Base-by-base conservation (phyloP, 1,140 invertebrate genomes). In the Plodia interpunctella region DNA sequence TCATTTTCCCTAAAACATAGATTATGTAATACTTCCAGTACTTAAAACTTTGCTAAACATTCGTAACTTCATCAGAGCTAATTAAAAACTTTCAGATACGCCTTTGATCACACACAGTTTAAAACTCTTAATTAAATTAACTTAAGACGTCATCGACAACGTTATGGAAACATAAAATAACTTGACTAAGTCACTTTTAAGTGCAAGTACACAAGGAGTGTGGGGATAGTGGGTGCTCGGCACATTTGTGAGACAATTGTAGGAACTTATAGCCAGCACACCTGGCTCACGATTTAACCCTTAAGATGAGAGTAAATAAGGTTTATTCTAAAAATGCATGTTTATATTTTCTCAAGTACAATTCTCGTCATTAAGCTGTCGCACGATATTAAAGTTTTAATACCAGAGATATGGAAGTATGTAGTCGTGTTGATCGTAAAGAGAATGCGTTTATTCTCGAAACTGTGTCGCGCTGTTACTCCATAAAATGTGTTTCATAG, bases 61-160 rank as follows among this genome's bases (percentile, higher is more conserved):
- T 44, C 15, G 13, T 44, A 44, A 15, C 38, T n/a, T 44, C 38
- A 15, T 44, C 38, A 44, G 15, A 44, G 38, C 38, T 4, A 44
- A 44, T 44, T 15, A 44, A 44, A n/a, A 44, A 44, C 13, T 44
- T 44, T 44, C 13, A 11, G 32, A 5, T 44, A 44, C 15, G 38
- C 13, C 38, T 44, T 44, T 44, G 38, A 44, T 44, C 38, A 44
- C 38, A 44, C 38, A 6, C 38, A 44, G 38, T 44, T 44, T 44
- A n/a, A 15, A 44, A 44, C 38, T 44, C 38, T 44, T 44, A 44
- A 44, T 44, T 44, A 44, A 44, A 44, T 44, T 44, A 13, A 32
- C 30, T 32, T 32, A 32, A 32, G 21, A 32, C 30, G 30, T 15
- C 38, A 44, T 44, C 38, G 38, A 17, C n/a, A 44, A 1, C 30